These are phyloP conservation scores for Lasioglossum pauxillum DNA, from an alignment of 2,888 invertebrate genomes.

Conservation along the genomic window DNA sequence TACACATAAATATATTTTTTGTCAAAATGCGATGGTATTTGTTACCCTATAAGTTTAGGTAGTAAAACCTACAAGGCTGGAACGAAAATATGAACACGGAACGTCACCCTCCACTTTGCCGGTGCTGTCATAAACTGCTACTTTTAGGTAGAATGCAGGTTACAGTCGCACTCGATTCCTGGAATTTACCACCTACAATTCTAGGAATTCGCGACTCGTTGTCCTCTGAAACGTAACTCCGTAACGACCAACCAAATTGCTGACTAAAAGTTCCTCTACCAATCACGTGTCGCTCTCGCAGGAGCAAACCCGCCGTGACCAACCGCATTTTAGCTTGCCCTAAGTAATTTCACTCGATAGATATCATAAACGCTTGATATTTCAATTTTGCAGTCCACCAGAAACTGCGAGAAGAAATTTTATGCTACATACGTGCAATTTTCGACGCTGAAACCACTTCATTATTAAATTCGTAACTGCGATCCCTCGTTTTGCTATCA, in stretches of 20 bases:
- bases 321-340: background rate
- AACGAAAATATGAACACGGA: constrained; percentile 1
- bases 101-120: background rate
- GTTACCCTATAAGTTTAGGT: background rate
- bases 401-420: background rate
- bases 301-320: background rate
- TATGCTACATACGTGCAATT: background rate
- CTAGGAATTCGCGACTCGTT: constrained; percentile 11
- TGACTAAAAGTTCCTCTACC: constrained; percentile 4
- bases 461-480: background rate
- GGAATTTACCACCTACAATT: constrained; percentile 11
- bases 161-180: background rate
- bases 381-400: background rate
- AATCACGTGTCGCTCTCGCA: constrained; percentile 9
- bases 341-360: constrained; percentile 1
- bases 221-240: constrained; percentile 11
- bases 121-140: constrained; percentile 1
- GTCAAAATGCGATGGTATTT: background rate
- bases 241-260: constrained; percentile 5
- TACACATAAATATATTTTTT: background rate
- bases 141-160: constrained; percentile 3
- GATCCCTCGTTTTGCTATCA: background rate
- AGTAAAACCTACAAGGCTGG: background rate
- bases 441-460: background rate
- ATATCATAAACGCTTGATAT: background rate